Evolutionary conservation across 2,888 invertebrate genomes (phyloP), one percentile per base, ranked within the genome.

Genomic region (Acronicta alni): DNA sequence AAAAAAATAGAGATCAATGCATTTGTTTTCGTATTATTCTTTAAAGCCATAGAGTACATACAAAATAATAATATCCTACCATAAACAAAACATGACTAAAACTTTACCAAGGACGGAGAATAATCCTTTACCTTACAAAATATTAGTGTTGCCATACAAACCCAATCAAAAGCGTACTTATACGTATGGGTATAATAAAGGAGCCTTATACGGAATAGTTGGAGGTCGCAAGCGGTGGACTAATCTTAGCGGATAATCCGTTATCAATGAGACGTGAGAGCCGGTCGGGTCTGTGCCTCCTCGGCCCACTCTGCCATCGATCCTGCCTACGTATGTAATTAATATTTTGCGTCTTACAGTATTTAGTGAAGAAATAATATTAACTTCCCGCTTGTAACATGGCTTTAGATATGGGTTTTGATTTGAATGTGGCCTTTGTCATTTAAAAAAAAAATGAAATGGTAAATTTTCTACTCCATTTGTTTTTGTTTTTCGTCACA

Each of bases 221-320:
- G 84, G 82, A 82, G 82, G 80, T 79, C 83, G 83, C 72, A 76
- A 79, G 72, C 80, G 72, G 74, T 79, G 82, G 81, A 84, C 86
- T 89, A 88, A 90, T 90, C 87, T 86, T 80, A 60, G 57, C 68
- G 86, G 88, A 88, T 89, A 89, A 89, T 84, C 89, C 88, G 78
- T 78, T 87, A 85, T 86, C 89, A 88, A 89, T 89, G 88, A 84
- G 83, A 80, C 82, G 83, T 75, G 82, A 60, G 68, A 55, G 49
- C 67, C 45, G 52, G 62, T 67, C 77, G 72, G 69, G 18, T 57
- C 61, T 67, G 62, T 45, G 43, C 60, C 41, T 17, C 30, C 48
- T 39, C 45, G 7, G 39, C 56, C 52, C 46, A 35, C 57, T 23
- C 49, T 14, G 26, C 9, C 57, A 64, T 70, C 77, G 74, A 70